A percentile compares a stretch with the other conserved stretches of the same genome.
phyloP scores from a whole-genome alignment of 2,113 vertebrate genomes.

The Prunella himalayana region DNA sequence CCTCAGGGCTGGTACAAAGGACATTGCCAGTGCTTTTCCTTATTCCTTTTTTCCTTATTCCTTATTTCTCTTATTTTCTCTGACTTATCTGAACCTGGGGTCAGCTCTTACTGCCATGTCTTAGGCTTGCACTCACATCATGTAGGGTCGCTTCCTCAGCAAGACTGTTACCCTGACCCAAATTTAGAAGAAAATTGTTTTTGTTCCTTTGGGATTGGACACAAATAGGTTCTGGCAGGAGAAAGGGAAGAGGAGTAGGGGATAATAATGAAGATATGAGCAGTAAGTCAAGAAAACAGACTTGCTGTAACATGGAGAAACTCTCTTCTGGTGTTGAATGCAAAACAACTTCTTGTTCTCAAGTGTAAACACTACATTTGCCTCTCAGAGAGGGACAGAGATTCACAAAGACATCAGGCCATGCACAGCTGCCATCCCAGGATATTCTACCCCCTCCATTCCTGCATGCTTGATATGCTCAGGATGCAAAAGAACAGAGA shows the following conservation, averaged over 20 bases:
- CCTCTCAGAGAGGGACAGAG: background rate
- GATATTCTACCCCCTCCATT: background rate
- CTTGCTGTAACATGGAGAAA: background rate
- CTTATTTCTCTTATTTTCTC: background rate
- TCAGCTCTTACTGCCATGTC: background rate
- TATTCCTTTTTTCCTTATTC: background rate
- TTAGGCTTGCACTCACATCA: background rate
- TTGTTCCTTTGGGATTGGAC: background rate
- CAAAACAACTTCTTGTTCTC: background rate
- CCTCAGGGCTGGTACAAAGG: background rate
- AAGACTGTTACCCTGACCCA: background rate
- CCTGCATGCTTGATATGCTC: background rate
- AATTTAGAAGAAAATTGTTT: background rate
- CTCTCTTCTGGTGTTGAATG: background rate
- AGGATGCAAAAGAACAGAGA: background rate
- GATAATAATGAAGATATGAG: background rate
- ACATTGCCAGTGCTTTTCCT: background rate
- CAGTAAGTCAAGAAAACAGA: background rate
- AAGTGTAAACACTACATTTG: background rate
- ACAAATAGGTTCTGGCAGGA: background rate
- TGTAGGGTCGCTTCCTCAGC: background rate
- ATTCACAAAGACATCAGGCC: background rate
- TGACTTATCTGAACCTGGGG: background rate
- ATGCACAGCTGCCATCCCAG: background rate
- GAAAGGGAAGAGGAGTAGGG: background rate